Evolutionary conservation across 2,797 vertebrate genomes (phyloP).

Genomic region (Agapornis canus): DNA sequence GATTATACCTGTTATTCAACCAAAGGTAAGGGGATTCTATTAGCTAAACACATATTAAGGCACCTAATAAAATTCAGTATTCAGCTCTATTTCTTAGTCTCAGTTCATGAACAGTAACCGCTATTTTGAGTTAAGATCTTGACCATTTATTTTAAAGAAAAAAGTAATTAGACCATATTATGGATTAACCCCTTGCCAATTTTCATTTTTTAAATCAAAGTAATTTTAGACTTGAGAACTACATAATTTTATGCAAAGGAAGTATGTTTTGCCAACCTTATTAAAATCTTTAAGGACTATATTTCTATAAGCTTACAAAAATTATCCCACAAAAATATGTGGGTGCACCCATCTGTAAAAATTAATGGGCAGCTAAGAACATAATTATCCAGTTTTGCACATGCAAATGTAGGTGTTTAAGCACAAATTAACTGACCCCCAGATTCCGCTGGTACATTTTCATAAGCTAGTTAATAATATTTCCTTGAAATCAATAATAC

Average conservation of each 20-base stretch:
- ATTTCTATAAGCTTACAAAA: constrained; percentile 69
- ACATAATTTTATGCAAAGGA: constrained; percentile 64
- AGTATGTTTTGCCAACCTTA: constrained; percentile 68
- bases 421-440: constrained; percentile 39
- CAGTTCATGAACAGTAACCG: constrained; percentile 44
- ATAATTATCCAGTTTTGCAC: constrained; percentile 54
- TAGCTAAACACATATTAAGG: constrained; percentile 70
- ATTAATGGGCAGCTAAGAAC: constrained; percentile 53
- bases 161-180: constrained; percentile 66
- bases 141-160: constrained; percentile 65
- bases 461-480: not conserved
- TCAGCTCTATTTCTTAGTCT: constrained; percentile 47
- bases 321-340: constrained; percentile 66
- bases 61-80: constrained; percentile 49
- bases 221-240: constrained; percentile 66
- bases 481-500: not conserved
- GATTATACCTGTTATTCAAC: constrained; percentile 61
- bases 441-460: not conserved
- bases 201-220: constrained; percentile 67
- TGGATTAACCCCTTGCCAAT: constrained; percentile 70
- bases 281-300: constrained; percentile 64
- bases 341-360: constrained; percentile 64
- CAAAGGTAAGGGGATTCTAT: constrained; percentile 65
- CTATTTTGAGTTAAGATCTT: constrained; percentile 62
- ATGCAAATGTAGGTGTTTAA: constrained; percentile 54